Evolutionary conservation across 2,888 invertebrate genomes (phyloP).

Genomic region (Carterocephalus palaemon): DNA sequence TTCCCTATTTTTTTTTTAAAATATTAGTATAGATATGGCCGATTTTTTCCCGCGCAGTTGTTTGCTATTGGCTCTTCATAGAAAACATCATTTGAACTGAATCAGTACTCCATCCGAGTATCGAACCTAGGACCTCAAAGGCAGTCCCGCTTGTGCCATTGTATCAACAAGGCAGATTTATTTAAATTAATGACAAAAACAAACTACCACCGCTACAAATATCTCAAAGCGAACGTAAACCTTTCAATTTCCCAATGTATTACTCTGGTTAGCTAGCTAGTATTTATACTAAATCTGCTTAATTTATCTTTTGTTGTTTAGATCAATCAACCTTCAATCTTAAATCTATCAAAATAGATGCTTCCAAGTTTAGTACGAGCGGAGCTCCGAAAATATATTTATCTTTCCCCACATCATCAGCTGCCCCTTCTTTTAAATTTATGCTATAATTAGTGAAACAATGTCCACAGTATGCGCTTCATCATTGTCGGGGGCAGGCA

Average conservation of each 20-base stretch:
- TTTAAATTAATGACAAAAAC: no score
- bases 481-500: slow-evolving; percentile 43
- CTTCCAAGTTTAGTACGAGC: slow-evolving; percentile 22
- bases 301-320: slow-evolving; percentile 13
- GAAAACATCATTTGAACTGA: no score
- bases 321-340: slow-evolving; percentile 37
- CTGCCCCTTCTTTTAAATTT: slow-evolving; percentile 45
- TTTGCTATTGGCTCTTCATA: no score
- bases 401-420: slow-evolving; percentile 60
- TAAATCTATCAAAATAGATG: slow-evolving; percentile 41
- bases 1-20: no score
- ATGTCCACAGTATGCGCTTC: slow-evolving; percentile 50
- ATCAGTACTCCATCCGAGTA: no score
- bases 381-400: slow-evolving; percentile 20
- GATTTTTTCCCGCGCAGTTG: no score
- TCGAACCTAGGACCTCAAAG: no score
- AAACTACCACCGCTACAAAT: no score
- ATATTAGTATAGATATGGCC: no score
- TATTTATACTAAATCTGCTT: slow-evolving; percentile 11
- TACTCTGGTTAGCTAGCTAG: not conserved
- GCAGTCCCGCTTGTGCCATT: no score
- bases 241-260: slow-evolving; percentile 7
- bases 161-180: no score
- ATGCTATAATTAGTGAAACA: slow-evolving; percentile 60
- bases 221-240: slow-evolving; percentile 6